Evolutionary conservation across 2,113 vertebrate species (phyloP), one percentile per base, ranked within the genome.

Genomic region (Pachypanchax playfairii): DNA sequence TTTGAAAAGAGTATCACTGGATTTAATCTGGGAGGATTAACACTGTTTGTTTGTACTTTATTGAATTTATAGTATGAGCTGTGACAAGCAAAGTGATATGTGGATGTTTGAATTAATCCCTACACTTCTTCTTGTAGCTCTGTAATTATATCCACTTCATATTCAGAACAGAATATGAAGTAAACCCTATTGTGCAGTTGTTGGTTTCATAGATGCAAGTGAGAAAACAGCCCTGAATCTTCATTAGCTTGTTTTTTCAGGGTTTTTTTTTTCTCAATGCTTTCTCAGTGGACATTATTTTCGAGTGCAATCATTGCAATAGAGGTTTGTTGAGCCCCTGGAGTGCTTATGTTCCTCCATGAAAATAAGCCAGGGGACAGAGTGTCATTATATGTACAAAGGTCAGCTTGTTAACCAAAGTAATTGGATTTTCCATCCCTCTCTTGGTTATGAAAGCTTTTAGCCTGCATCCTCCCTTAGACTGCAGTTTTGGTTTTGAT

Each of bases 371-470:
- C 57, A 63, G 65, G 80, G 82, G 70, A 88, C 85, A 82, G 26
- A 60, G 67, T 86, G 77, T 77, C 83, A 89, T 84, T 84, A 80
- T 83, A 81, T 48, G 79, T 83, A 76, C 77, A 66, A 87, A 89
- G 86, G 85, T 91, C 88, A 89, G 87, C 79, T 85, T 89, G 88
- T 91, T 90, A 91, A 85, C 79, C 82, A 87, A 79, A 85, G 76
- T 91, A 90, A 91, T 90, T 90, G 86, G 85, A 89, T 90, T 89
- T 87, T 70, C 52, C 55, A 77, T 65, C 62, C 65, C 73, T 82
- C 80, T 84, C 52, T 63, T 66, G 75, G 53, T 80, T 58, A 75
- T 71, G 77, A 49, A 65, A 78, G 75, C 73, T 68, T 71, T 83
- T 67, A 73, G 60, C 62, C 48, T 44, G 29, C 28, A 65, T 83